These are phyloP conservation scores for Atherinomorus stipes DNA, from an alignment of 2,113 vertebrate genomes.

Conservation along the genomic window DNA sequence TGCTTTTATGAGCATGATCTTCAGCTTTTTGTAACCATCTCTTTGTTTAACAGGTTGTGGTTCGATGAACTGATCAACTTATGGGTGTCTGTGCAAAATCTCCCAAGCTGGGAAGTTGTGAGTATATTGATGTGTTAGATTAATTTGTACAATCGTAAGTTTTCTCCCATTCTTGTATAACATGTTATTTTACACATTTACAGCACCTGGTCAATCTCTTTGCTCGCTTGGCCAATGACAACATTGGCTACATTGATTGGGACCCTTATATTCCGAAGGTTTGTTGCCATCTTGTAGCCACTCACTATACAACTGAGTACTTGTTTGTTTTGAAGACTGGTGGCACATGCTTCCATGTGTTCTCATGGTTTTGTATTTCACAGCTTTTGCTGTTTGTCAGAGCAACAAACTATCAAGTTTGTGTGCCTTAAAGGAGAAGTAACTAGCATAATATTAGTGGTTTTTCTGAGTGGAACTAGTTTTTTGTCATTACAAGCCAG, in stretches of 20 bases:
- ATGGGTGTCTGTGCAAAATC: conserved; percentile 97
- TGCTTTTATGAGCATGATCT: neutral
- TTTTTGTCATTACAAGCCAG: conserved; percentile 10
- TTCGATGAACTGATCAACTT: conserved; percentile 95
- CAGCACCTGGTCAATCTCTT: conserved; percentile 97
- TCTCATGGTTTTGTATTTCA: conserved; percentile 45
- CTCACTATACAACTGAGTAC: neutral
- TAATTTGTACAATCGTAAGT: neutral
- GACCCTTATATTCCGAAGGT: conserved; percentile 98
- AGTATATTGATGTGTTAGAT: conserved; percentile 69
- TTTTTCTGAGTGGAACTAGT: conserved; percentile 6
- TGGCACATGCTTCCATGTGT: conserved; percentile 15
- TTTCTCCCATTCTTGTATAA: conserved; percentile 22
- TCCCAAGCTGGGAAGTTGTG: conserved; percentile 98
- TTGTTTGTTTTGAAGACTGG: conserved; percentile 43
- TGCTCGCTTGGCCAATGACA: conserved; percentile 95
- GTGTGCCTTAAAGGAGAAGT: conserved; percentile 24
- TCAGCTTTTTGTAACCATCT: conserved; percentile 10
- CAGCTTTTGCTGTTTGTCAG: conserved; percentile 20
- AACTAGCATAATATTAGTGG: conserved; percentile 33
- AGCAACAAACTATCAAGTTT: conserved; percentile 68
- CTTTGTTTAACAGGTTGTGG: conserved; percentile 89
- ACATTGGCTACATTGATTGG: conserved; percentile 98
- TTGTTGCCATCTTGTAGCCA: conserved; percentile 35
- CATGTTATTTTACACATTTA: conserved; percentile 42